phyloP scores from a whole-genome alignment of 2,797 vertebrate species.

The Catamblyrhynchus diadema region DNA sequence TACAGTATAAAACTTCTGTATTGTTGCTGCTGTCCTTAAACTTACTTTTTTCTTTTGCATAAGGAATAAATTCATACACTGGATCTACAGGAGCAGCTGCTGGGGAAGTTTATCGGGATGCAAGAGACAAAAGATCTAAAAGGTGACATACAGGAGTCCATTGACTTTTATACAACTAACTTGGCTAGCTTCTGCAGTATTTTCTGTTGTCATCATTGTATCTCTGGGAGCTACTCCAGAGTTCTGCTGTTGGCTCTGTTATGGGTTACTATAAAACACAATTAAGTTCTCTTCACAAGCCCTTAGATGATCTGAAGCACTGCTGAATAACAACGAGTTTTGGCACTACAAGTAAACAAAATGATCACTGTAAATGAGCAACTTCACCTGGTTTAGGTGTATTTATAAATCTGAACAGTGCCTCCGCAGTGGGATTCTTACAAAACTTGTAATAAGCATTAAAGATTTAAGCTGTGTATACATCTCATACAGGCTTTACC shows the following conservation, averaged over 20 bases:
- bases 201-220: not conserved
- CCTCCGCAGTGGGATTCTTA: not conserved
- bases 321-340: not conserved
- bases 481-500: not conserved
- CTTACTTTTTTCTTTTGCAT: constrained; percentile 59
- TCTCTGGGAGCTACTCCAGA: not conserved
- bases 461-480: not conserved
- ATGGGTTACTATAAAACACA: not conserved
- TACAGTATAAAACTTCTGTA: not conserved
- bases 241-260: not conserved
- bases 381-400: not conserved
- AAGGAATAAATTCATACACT: constrained; percentile 91
- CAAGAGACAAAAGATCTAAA: constrained; percentile 87
- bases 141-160: constrained; percentile 74
- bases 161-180: not conserved
- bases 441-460: not conserved
- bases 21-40: not conserved
- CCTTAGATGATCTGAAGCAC: not conserved
- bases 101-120: constrained; percentile 86
- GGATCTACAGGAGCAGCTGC: constrained; percentile 86
- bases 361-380: not conserved
- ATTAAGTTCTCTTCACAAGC: not conserved
- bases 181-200: not conserved
- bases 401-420: not conserved
- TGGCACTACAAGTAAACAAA: not conserved